phyloP scores from a whole-genome alignment of 2,888 invertebrate genomes.

The Agapetus fuscipes region DNA sequence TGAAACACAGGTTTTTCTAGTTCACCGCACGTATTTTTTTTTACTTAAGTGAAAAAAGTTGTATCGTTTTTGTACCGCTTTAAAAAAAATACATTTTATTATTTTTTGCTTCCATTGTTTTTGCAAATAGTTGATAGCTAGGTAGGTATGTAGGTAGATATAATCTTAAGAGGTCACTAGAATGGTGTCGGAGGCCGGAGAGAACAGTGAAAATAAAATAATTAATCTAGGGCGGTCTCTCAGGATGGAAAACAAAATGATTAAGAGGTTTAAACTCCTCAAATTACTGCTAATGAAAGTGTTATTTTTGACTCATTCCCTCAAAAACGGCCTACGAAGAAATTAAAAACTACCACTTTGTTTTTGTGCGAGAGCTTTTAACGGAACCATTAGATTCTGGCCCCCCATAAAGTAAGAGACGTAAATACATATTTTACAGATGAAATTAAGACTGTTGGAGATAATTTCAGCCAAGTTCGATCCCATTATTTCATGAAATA shows the following conservation, averaged over 20 bases:
- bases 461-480: constrained; percentile 7
- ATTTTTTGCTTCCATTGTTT: too few relatives aligned
- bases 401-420: not conserved
- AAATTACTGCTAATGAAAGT: constrained; percentile 18
- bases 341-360: constrained; percentile 3
- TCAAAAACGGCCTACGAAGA: not conserved
- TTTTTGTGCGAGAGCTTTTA: constrained; percentile 7
- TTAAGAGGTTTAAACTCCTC: constrained; percentile 11
- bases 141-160: not conserved
- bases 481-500: not conserved
- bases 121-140: too few relatives aligned
- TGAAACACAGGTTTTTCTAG: too few relatives aligned
- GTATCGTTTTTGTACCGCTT: too few relatives aligned
- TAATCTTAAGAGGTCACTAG: not conserved
- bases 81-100: too few relatives aligned
- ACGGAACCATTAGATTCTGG: not conserved
- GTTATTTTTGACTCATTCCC: constrained; percentile 9
- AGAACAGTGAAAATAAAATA: too few relatives aligned
- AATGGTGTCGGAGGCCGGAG: not conserved
- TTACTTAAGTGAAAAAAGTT: too few relatives aligned
- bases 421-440: constrained; percentile 18
- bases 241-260: constrained; percentile 14
- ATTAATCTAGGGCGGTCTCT: too few relatives aligned
- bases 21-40: too few relatives aligned
- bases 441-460: constrained; percentile 12